phyloP scores from a whole-genome alignment of 2,888 invertebrate species.

The Psylliodes chrysocephalus region DNA sequence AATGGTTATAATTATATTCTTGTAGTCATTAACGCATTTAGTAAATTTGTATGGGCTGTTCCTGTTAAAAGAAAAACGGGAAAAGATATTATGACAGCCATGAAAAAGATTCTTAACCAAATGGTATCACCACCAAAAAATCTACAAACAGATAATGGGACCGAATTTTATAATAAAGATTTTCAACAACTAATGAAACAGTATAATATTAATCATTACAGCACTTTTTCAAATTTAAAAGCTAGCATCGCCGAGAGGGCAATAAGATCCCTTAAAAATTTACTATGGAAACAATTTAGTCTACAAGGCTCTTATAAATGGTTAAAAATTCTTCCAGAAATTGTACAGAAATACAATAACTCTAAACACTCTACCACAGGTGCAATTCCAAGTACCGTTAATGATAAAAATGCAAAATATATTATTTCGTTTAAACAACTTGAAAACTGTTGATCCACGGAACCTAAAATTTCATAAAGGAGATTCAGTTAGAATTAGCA shows the following conservation, averaged over 20 bases:
- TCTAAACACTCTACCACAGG: slow-evolving; percentile 26
- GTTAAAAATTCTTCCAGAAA: slow-evolving; percentile 26
- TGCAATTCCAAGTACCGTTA: slow-evolving; percentile 23
- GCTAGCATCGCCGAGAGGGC: slow-evolving; percentile 38
- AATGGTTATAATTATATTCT: slow-evolving; percentile 54
- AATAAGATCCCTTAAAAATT: slow-evolving; percentile 39
- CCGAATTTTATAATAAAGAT: slow-evolving; percentile 52
- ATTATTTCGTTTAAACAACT: slow-evolving; percentile 23
- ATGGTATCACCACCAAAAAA: not conserved
- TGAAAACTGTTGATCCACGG: slow-evolving; percentile 32
- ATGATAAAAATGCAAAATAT: slow-evolving; percentile 23
- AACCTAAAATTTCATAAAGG: slow-evolving; percentile 35
- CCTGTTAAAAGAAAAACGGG: slow-evolving; percentile 54
- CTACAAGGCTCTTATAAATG: slow-evolving; percentile 47
- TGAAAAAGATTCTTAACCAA: slow-evolving; percentile 17
- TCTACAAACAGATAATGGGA: slow-evolving; percentile 35
- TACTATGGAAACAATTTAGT: slow-evolving; percentile 44
- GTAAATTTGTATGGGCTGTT: slow-evolving; percentile 57
- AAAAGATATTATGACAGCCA: slow-evolving; percentile 43
- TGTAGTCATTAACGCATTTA: slow-evolving; percentile 56
- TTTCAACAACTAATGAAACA: slow-evolving; percentile 49
- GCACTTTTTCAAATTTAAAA: slow-evolving; percentile 42
- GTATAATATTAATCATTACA: slow-evolving; percentile 48
- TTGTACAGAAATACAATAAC: slow-evolving; percentile 31
- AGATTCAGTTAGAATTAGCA: slow-evolving; percentile 51